Percentiles rank a stretch among this genome's conserved stretches.
Evolutionary conservation across 2,113 vertebrate species (phyloP).

Genomic region (Tupaia tana): DNA sequence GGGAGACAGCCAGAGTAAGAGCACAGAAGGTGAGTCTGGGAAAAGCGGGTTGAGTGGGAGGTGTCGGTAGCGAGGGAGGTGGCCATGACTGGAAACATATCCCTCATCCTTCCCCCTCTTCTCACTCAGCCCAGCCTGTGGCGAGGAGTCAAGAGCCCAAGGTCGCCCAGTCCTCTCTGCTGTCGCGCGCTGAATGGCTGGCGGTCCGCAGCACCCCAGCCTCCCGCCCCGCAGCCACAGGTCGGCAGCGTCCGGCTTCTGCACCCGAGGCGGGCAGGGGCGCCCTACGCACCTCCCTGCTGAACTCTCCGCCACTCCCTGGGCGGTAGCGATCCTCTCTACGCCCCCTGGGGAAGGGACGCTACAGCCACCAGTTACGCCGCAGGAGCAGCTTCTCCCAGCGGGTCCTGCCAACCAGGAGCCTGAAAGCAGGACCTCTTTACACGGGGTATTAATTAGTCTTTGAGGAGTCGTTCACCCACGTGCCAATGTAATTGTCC

Average conservation of each 20-base stretch:
- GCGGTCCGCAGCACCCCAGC: conserved; percentile 14
- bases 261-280: not conserved
- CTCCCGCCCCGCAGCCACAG: conserved; percentile 64
- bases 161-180: conserved; percentile 73
- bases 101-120: too few relatives aligned
- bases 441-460: not conserved
- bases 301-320: not conserved
- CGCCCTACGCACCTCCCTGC: not conserved
- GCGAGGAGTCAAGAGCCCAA: conserved; percentile 42
- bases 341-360: not conserved
- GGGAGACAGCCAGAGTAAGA: conserved; percentile 48
- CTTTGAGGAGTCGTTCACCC: conserved; percentile 1
- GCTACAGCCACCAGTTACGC: conserved; percentile 4
- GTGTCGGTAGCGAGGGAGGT: not conserved
- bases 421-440: not conserved
- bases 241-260: not conserved
- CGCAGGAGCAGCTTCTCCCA: not conserved
- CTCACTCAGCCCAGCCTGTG: not conserved
- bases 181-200: conserved; percentile 28
- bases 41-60: not conserved
- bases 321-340: not conserved
- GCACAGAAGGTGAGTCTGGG: not conserved
- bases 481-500: conserved; percentile 17
- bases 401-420: not conserved
- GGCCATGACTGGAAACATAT: not conserved